Conservation (phyloP, 37 sponge, comb jelly and placozoan genomes). For the Spongilla lacustris region DNA sequence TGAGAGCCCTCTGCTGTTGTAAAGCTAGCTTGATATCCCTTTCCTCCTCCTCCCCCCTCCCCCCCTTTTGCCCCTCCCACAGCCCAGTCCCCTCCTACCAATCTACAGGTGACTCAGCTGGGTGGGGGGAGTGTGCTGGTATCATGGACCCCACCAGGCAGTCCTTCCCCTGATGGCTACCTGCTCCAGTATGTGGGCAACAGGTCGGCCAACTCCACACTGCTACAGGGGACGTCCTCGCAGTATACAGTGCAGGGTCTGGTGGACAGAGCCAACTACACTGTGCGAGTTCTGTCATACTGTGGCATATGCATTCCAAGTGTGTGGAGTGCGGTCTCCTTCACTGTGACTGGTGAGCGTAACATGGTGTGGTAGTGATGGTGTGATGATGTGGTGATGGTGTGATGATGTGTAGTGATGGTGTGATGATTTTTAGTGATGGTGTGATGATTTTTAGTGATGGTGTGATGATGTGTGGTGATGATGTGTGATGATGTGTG, state of each 20-base stretch:
- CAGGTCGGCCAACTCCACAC: background rate
- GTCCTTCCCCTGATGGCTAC: conserved; percentile 12
- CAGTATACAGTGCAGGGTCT: background rate
- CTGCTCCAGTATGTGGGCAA: background rate
- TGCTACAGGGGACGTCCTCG: background rate
- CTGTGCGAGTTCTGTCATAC: conserved; percentile 19
- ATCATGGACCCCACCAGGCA: conserved; percentile 34
- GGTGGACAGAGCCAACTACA: conserved; percentile 12
- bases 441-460: background rate
- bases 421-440: background rate
- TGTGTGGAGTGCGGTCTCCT: background rate
- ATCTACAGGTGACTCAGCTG: background rate
- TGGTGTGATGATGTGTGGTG: too few relatives aligned
- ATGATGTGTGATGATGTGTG: background rate
- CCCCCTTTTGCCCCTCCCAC: background rate
- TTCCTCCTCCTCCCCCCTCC: background rate
- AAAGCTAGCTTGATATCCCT: background rate
- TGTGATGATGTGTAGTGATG: background rate
- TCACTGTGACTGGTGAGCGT: conserved; percentile 26
- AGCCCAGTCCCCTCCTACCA: conserved; percentile 9
- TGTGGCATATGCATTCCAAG: conserved; percentile 12
- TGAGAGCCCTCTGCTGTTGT: background rate
- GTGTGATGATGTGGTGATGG: background rate
- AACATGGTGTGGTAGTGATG: background rate
- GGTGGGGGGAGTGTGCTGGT: conserved; percentile 27